phyloP scores from a whole-genome alignment of 2,113 vertebrate species.

The Benthochromis sp. region DNA sequence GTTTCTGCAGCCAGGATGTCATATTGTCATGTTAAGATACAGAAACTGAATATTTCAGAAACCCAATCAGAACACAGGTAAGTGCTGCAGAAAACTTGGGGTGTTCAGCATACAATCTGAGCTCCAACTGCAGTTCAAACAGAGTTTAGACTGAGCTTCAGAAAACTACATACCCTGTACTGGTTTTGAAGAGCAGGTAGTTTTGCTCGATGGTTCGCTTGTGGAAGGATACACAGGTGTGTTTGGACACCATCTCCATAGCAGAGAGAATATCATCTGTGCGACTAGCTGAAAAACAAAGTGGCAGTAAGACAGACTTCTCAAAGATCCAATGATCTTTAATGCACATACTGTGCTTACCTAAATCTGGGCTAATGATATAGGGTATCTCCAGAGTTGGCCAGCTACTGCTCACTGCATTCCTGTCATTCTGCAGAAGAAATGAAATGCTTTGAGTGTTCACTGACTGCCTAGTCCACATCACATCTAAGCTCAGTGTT shows the following conservation, averaged over 20 bases:
- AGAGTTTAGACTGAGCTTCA: neutral
- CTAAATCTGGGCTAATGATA: neutral
- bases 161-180: slow-evolving; percentile 19
- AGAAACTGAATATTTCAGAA: neutral
- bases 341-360: neutral
- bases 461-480: neutral
- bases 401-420: slow-evolving; percentile 17
- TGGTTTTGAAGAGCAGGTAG: slow-evolving; percentile 20
- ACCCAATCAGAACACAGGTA: neutral
- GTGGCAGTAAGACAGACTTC: neutral
- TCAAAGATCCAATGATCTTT: neutral
- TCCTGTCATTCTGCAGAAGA: slow-evolving; percentile 17
- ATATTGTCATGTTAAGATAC: neutral
- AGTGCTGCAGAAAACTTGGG: neutral
- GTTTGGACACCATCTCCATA: slow-evolving; percentile 26
- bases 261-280: slow-evolving; percentile 5
- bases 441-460: neutral
- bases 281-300: neutral
- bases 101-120: neutral
- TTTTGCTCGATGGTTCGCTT: neutral
- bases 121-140: neutral
- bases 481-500: rapidly evolving
- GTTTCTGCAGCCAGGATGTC: neutral
- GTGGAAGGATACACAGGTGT: slow-evolving; percentile 53
- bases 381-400: slow-evolving; percentile 11